Conservation (phyloP, 1,140 invertebrate species). For the Macrotrachela quadricornifera region DNA sequence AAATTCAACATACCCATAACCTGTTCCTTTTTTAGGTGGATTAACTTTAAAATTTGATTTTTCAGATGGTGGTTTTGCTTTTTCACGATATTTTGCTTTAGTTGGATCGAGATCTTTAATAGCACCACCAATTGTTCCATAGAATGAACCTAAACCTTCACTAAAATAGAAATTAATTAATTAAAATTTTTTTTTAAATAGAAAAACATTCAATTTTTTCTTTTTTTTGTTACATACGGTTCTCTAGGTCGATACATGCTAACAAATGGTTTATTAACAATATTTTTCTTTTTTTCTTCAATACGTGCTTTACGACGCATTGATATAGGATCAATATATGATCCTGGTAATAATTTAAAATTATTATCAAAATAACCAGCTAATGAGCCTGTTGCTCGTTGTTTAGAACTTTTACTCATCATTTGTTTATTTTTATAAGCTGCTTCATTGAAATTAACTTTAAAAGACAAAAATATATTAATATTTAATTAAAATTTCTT, state of each 20-base stretch:
- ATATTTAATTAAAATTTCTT: no score
- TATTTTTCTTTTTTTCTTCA: slow-evolving; percentile 21
- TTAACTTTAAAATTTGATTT: slow-evolving; percentile 21
- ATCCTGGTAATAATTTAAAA: slow-evolving; percentile 20
- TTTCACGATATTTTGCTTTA: slow-evolving; percentile 9
- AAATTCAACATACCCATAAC: slow-evolving; percentile 21
- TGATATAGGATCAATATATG: slow-evolving; percentile 25
- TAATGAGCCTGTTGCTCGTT: slow-evolving; percentile 15
- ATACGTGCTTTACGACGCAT: slow-evolving; percentile 17
- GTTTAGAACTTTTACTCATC: slow-evolving; percentile 21
- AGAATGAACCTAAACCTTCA: slow-evolving; percentile 22
- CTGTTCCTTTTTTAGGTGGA: slow-evolving; percentile 27
- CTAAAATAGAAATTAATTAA: no score
- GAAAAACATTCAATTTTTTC: no score
- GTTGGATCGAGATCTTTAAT: slow-evolving; percentile 19
- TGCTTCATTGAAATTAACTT: slow-evolving; percentile 23
- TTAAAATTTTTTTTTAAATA: no score
- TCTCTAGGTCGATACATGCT: slow-evolving; percentile 17
- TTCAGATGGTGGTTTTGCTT: slow-evolving; percentile 15
- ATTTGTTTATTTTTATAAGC: slow-evolving; percentile 25
- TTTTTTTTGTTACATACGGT: no score
- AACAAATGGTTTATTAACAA: slow-evolving; percentile 21
- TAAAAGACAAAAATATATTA: slow-evolving; percentile 1
- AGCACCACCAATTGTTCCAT: slow-evolving; percentile 23
- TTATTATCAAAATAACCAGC: slow-evolving; percentile 24